A percentile compares a stretch with the other conserved stretches of the same genome.
These are phyloP conservation scores for Philonicus albiceps DNA, from an alignment of 2,888 invertebrate genomes.

Conservation along the genomic window DNA sequence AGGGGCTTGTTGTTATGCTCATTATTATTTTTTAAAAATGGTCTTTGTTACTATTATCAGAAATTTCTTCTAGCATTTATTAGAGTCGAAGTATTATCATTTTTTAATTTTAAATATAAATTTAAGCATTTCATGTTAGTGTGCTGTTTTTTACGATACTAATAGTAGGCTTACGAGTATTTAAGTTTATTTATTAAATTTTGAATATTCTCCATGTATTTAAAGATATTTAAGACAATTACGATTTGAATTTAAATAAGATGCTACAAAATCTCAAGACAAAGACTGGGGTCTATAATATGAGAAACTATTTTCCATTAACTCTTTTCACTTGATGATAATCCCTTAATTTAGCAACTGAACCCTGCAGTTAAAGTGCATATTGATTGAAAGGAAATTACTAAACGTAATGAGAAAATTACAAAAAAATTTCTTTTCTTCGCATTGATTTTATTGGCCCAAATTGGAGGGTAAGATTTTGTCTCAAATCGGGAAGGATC, in stretches of 20 bases:
- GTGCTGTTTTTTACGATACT: too few species aligned
- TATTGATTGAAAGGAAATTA: neutral
- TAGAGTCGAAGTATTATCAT: too few species aligned
- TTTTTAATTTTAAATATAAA: too few species aligned
- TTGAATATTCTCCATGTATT: too few species aligned
- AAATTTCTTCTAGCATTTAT: too few species aligned
- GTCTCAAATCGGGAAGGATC: neutral
- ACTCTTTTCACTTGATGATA: neutral
- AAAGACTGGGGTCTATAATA: neutral
- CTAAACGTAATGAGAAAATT: neutral
- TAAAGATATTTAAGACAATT: too few species aligned
- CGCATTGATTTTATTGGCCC: neutral
- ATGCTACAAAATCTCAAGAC: neutral
- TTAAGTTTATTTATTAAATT: too few species aligned
- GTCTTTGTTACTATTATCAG: too few species aligned
- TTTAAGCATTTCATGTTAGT: too few species aligned
- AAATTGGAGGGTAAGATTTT: neutral
- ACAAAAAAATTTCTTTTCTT: neutral
- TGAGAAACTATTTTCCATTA: neutral
- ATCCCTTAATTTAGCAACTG: neutral
- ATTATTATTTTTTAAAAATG: too few species aligned
- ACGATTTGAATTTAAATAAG: neutral
- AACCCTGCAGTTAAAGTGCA: neutral
- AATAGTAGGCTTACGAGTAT: too few species aligned
- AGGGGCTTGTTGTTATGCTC: too few species aligned